Evolutionary conservation across 2,797 vertebrate genomes (phyloP).

Genomic region (Myioborus melanocephalus): DNA sequence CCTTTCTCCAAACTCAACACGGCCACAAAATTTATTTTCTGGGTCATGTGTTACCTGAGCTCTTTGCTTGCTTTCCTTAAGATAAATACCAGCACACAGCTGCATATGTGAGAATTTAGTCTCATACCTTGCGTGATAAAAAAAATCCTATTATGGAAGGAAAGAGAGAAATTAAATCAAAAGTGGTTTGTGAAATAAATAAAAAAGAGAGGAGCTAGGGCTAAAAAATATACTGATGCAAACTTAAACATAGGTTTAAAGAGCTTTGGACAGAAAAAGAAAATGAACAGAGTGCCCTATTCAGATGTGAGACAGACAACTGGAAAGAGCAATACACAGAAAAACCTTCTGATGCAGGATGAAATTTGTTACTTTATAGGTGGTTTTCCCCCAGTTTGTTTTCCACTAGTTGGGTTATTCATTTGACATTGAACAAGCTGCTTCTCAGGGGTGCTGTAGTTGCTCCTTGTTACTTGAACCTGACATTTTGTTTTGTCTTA

Average conservation of each 20-base stretch:
- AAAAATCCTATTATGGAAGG: fast-evolving
- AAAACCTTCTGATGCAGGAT: fast-evolving
- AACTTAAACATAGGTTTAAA: not conserved
- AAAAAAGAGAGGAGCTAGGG: not conserved
- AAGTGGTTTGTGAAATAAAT: not conserved
- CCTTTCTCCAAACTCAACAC: not conserved
- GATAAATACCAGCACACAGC: not conserved
- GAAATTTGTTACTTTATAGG: not conserved
- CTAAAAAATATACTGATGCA: not conserved
- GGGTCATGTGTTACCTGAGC: not conserved
- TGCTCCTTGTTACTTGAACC: not conserved
- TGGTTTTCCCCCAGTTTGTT: not conserved
- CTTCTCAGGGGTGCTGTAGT: constrained; percentile 1
- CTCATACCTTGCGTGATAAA: not conserved
- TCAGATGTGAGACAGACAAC: not conserved
- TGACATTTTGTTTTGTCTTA: constrained; percentile 54
- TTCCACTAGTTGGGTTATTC: not conserved
- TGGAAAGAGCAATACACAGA: not conserved
- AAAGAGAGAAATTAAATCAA: not conserved
- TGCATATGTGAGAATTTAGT: not conserved
- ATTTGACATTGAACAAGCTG: not conserved
- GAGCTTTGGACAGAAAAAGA: not conserved
- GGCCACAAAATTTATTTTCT: not conserved
- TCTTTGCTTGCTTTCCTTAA: not conserved
- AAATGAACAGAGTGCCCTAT: not conserved